phyloP scores from a whole-genome alignment of 2,113 vertebrate genomes.

The Falcunculus frontatus region DNA sequence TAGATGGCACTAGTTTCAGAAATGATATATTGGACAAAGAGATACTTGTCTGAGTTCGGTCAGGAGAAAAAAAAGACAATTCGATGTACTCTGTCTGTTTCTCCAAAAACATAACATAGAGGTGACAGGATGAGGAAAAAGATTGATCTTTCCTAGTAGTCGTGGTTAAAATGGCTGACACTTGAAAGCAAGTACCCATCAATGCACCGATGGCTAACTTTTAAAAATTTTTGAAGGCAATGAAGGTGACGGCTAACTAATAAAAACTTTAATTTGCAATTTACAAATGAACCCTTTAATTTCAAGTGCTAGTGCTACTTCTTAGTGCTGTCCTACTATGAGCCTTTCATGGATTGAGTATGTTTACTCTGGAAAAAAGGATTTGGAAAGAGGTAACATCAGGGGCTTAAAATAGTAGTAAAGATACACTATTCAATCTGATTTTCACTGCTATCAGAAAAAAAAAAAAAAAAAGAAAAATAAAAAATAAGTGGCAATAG shows the following conservation, averaged over 20 bases:
- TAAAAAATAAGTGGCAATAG: background rate
- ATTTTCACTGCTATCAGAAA: background rate
- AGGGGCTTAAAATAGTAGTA: background rate
- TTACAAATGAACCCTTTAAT: background rate
- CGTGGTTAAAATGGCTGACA: background rate
- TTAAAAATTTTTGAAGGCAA: background rate
- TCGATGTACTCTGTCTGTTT: background rate
- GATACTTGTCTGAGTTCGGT: background rate
- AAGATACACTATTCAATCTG: background rate
- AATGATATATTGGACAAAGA: background rate
- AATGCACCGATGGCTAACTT: background rate
- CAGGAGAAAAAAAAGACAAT: background rate
- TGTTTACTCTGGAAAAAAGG: background rate
- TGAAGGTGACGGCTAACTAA: background rate
- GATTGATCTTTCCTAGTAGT: background rate
- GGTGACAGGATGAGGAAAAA: background rate
- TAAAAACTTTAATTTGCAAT: background rate
- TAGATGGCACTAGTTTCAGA: background rate
- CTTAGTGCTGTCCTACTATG: background rate
- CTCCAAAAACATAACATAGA: background rate
- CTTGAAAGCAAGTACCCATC: background rate
- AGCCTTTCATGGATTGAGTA: background rate
- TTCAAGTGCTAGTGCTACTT: background rate
- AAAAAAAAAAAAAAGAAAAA: background rate
- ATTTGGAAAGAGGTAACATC: background rate